Evolutionary conservation across 2,888 invertebrate genomes (phyloP), one percentile per base, ranked within the genome.

Genomic region (Venustoraphidia nigricollis): DNA sequence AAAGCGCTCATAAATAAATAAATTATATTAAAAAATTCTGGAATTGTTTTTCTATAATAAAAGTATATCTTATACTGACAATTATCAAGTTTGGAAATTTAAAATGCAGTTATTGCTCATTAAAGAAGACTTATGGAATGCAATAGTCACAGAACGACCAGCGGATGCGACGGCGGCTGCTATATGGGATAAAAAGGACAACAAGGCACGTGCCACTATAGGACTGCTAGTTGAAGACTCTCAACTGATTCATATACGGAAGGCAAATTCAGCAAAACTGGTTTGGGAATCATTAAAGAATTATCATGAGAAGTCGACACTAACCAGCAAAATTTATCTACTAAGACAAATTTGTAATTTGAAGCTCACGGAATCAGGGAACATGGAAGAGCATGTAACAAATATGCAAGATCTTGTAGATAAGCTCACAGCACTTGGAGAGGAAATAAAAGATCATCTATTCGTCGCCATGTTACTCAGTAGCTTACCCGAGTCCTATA

Each of bases 381-480:
- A 50, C 44, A 55, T 56, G 52, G 52, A 55, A 43, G 41, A 53
- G 10, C 57, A 57, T 36, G 50, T 57, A 2, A 44, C 41, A 5
- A 40, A 37, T 5, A 55, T 59, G 49, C 49, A 47, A n/a, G 47
- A 53, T 40, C 34, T 54, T 9, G 49, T 55, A 8, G 45, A 53
- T 17, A 53, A 52, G 36, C 37, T 54, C 34, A 43, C 48, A 2
- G 54, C 55, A 5, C 43, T 55, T 0, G 55, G 54, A 3, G 50
- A 54, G 4, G 17, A 17, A 43, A 40, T 48, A 34, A 50, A 41
- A 14, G 56, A 56, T 17, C 44, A 52, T 36, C 37, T 53, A 8
- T 11, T 54, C 5, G 51, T 53, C 1, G 52, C 54, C 10, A 54
- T 56, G 49, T 37, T 57, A n/a, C 43, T 58, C 6, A 49, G 54